phyloP scores from a whole-genome alignment of 2,797 vertebrate species.

The Melanotaenia maccullochi region DNA sequence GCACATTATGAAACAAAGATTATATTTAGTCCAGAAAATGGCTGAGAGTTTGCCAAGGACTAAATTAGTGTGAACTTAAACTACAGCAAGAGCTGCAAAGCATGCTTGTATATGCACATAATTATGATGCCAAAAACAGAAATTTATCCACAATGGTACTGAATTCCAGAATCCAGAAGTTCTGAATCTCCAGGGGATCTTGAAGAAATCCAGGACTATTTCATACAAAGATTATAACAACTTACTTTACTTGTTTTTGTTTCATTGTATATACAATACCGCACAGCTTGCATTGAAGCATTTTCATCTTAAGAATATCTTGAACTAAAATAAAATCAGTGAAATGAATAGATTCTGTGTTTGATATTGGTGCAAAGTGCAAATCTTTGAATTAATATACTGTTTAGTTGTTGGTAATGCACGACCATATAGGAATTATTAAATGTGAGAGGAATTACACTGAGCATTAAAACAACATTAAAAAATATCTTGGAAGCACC shows the following conservation, averaged over 20 bases:
- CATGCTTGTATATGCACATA: not conserved
- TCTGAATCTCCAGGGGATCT: no score
- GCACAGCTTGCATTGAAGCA: not conserved
- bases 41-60: not conserved
- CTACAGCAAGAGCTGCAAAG: not conserved
- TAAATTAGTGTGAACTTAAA: not conserved
- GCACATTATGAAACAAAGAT: constrained; percentile 11
- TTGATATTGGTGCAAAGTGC: not conserved
- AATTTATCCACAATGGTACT: no score
- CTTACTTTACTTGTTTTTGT: no score
- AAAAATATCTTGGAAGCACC: constrained; percentile 24
- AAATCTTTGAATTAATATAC: not conserved
- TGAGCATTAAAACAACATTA: constrained; percentile 5
- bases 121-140: no score
- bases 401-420: not conserved
- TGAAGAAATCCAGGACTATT: no score
- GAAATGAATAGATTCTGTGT: not conserved
- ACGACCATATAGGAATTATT: not conserved
- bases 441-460: not conserved
- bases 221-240: no score
- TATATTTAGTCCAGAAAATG: not conserved
- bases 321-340: not conserved
- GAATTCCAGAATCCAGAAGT: no score
- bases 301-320: not conserved
- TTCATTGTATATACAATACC: not conserved